These are phyloP conservation scores for Ploceus nigricollis DNA, from an alignment of 2,113 vertebrate species.

Conservation along the genomic window DNA sequence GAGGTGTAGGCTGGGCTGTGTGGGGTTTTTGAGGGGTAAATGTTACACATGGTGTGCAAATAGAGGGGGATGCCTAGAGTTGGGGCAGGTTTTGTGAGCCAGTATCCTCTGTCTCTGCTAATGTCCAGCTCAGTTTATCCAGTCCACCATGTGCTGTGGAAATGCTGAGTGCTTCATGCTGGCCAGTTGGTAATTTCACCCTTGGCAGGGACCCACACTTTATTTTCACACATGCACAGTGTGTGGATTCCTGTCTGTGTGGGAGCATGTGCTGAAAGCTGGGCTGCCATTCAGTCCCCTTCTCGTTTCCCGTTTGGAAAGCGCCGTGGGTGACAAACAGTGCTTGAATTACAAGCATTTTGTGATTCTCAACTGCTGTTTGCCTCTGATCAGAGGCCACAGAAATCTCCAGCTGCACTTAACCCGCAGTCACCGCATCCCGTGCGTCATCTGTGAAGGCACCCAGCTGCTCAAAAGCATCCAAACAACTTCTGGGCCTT, in stretches of 20 bases:
- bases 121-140: not conserved
- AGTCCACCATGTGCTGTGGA: not conserved
- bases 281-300: not conserved
- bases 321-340: not conserved
- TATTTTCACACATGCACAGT: not conserved
- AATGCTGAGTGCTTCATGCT: fast-evolving
- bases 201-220: not conserved
- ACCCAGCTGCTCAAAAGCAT: constrained; percentile 45
- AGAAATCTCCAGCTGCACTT: constrained; percentile 42
- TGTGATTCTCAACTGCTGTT: constrained; percentile 15
- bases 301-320: not conserved
- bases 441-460: constrained; percentile 10
- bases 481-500: constrained; percentile 23
- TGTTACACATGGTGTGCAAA: not conserved
- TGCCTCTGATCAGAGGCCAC: constrained; percentile 35
- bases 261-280: not conserved
- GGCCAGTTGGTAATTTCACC: not conserved
- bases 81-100: too few relatives aligned
- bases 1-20: not conserved
- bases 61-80: too few relatives aligned
- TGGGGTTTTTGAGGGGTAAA: not conserved
- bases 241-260: not conserved
- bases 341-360: constrained; percentile 11
- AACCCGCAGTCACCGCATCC: constrained; percentile 4
- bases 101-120: not conserved